Evolutionary conservation across 2,113 vertebrate species (phyloP), one percentile per base, ranked within the genome.

Genomic region (Triplophysa rosa): DNA sequence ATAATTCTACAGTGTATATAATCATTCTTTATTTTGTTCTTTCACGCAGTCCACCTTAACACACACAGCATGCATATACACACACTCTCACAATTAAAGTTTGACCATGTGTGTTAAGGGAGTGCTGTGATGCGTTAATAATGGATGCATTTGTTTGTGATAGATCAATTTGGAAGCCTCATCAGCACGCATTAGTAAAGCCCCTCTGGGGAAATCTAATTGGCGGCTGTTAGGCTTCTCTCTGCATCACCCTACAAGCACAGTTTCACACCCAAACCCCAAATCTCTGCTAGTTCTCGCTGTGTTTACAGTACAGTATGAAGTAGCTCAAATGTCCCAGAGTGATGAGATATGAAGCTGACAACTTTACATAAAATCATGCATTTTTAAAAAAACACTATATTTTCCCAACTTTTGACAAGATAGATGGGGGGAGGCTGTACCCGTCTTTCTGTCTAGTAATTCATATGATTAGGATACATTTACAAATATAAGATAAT

Each of bases 91-190:
- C 40, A 79, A 21, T 64, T 42, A 16, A 61, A 62, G 45, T 63
- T 56, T 68, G 58, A 16, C 42, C 37, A 17, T 71, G 59, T 65
- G 59, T 72, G 61, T 42, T 59, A 40, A 65, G 62, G 66, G 64
- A 68, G 72, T 49, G 67, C 61, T 72, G 67, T 37, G 42, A 72
- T 78, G 40, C 63, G 62, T 78, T 49, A 74, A 78, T 78, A 67
- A 82, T 78, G 63, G 47, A 61, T 59, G 68, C 72, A 72, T 73
- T 73, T 72, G 75, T 14, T 26, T 73, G 68, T 67, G 75, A 78
- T 45, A n/a, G 80, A 82, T 82, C 81, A 26, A 67, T 74, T 73
- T 74, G 70, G 37, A 68, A 79, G 54, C 77, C 69, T 80, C 71
- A 80, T 65, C 77, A 83, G 67, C 71, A 13, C 37, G 80, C 59